These are phyloP conservation scores for Sorex fumeus DNA, from an alignment of 2,113 vertebrate species.

Conservation along the genomic window DNA sequence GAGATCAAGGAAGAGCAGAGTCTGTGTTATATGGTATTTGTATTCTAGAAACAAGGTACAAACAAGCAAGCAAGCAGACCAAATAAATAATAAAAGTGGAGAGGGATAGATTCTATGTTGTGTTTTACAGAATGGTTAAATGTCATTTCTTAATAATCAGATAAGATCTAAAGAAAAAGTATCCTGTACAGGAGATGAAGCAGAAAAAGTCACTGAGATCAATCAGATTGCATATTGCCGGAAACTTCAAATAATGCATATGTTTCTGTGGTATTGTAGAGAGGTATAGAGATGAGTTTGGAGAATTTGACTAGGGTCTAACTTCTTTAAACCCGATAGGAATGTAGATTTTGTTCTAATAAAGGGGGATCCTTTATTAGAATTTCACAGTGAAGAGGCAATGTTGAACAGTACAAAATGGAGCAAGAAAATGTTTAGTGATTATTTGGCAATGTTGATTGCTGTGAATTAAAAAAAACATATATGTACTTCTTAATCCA, in stretches of 20 bases:
- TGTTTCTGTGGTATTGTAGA: no score
- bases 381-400: background rate
- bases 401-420: background rate
- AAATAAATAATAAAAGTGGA: background rate
- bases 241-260: background rate
- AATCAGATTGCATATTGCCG: background rate
- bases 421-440: background rate
- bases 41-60: background rate
- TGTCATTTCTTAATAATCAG: slow-evolving; percentile 4
- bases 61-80: background rate
- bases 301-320: background rate
- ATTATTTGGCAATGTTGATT: background rate
- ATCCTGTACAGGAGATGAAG: background rate
- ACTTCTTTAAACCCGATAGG: background rate
- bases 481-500: background rate
- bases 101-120: background rate
- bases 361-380: background rate
- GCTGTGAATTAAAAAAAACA: background rate
- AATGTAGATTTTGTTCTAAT: background rate
- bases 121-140: background rate
- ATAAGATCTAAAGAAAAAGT: background rate
- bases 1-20: background rate
- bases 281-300: background rate
- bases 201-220: background rate
- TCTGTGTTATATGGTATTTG: background rate